Evolutionary conservation across 2,888 invertebrate genomes (phyloP).

Genomic region (Tinea trinotella): DNA sequence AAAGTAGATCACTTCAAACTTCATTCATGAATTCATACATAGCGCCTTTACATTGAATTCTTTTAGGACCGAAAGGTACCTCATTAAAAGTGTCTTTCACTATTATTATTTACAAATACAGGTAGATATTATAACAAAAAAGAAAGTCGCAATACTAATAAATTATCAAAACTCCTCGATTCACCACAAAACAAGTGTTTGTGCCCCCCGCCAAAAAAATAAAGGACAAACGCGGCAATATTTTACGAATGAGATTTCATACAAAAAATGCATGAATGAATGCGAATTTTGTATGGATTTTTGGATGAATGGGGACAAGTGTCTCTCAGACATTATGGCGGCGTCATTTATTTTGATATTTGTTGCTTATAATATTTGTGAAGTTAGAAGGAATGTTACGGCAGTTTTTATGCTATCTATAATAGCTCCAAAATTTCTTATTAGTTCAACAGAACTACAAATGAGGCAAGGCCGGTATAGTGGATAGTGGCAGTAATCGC

Average conservation of each 20-base stretch:
- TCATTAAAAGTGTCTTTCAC: background rate
- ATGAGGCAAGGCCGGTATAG: too few species aligned
- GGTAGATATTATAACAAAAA: background rate
- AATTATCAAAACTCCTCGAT: background rate
- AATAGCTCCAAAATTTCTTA: too few species aligned
- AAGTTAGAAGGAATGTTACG: too few species aligned
- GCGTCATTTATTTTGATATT: background rate
- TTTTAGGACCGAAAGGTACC: background rate
- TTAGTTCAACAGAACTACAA: too few species aligned
- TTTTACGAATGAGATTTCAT: background rate
- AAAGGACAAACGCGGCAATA: background rate
- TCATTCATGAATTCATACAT: background rate
- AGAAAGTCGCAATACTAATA: background rate
- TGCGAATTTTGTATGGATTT: background rate
- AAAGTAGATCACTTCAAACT: background rate
- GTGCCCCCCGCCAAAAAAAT: background rate
- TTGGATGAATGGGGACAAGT: background rate
- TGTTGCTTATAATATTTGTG: too few species aligned
- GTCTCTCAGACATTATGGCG: background rate
- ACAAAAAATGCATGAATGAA: background rate
- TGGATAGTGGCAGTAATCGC: too few species aligned
- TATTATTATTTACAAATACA: background rate
- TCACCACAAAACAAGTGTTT: background rate
- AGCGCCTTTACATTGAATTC: background rate
- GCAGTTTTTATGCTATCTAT: too few species aligned